These are phyloP conservation scores for Lepidostoma basale DNA, from an alignment of 1,140 invertebrate genomes.

Conservation along the genomic window DNA sequence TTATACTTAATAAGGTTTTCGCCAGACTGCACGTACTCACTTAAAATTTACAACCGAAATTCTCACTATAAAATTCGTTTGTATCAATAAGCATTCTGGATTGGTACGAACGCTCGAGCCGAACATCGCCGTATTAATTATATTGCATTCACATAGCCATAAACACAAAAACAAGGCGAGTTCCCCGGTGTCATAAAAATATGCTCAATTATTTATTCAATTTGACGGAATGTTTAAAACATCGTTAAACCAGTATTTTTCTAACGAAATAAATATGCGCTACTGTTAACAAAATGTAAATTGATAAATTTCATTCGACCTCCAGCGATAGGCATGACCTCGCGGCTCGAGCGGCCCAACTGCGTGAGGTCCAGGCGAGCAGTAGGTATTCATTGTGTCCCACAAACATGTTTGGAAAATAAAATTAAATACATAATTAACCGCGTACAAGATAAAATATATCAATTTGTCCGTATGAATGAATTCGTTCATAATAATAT, in stretches of 20 bases:
- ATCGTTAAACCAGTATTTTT: conserved; percentile 9
- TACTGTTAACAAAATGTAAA: conserved; percentile 10
- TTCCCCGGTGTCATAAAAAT: too few relatives aligned
- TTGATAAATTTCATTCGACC: conserved; percentile 13
- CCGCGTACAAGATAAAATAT: background rate
- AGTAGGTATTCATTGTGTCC: background rate
- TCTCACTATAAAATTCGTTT: too few relatives aligned
- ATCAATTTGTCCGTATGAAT: conserved; percentile 8
- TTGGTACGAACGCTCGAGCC: too few relatives aligned
- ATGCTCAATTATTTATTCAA: conserved; percentile 1
- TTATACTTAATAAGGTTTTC: too few relatives aligned
- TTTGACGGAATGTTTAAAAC: background rate
- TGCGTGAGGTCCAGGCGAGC: background rate
- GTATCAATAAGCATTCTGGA: too few relatives aligned
- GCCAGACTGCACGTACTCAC: too few relatives aligned
- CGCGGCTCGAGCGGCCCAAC: background rate
- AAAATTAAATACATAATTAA: background rate
- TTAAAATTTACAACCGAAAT: too few relatives aligned
- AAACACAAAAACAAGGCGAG: background rate
- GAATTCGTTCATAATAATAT: background rate
- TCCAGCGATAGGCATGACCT: conserved; percentile 9
- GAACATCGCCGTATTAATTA: too few relatives aligned
- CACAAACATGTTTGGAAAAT: background rate
- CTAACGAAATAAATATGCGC: background rate
- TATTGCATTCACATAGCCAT: background rate